A percentile compares a stretch with the other conserved stretches of the same genome.
Evolutionary conservation across 2,888 invertebrate species (phyloP).

Genomic region (Lapara coniferarum): DNA sequence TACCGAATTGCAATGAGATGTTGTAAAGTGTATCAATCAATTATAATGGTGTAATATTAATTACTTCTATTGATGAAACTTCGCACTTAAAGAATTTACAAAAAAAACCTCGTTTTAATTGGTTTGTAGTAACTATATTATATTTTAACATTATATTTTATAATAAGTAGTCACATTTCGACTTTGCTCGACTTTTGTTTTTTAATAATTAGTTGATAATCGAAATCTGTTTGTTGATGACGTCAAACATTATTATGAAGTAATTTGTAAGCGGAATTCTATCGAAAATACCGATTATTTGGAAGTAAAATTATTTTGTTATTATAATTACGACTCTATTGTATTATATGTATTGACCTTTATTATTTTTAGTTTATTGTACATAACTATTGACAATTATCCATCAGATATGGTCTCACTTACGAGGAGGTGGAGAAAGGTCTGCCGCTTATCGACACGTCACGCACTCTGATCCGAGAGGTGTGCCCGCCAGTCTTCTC

Average conservation of each 20-base stretch:
- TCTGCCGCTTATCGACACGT: conserved; percentile 93
- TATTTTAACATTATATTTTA: neutral
- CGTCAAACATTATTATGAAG: too few relatives aligned
- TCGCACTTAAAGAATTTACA: neutral
- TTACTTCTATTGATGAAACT: neutral
- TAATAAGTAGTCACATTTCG: too few relatives aligned
- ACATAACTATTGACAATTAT: neutral
- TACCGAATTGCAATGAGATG: conserved; percentile 50
- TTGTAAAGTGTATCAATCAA: conserved; percentile 57
- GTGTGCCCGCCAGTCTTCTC: conserved; percentile 94
- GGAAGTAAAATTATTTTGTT: too few relatives aligned
- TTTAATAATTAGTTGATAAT: neutral
- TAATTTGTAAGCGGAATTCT: too few relatives aligned
- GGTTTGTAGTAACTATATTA: neutral
- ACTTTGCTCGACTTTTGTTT: too few relatives aligned
- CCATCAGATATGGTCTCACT: conserved; percentile 89
- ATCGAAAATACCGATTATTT: too few relatives aligned
- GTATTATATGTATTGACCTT: too few relatives aligned
- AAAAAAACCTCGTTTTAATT: neutral
- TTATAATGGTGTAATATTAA: conserved; percentile 35
- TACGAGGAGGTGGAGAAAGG: conserved; percentile 95
- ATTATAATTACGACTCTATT: too few relatives aligned
- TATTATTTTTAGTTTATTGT: too few relatives aligned
- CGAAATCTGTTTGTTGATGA: too few relatives aligned
- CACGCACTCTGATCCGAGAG: conserved; percentile 92